Conservation (phyloP, 1,140 invertebrate genomes). For the Drosophila gunungcola region DNA sequence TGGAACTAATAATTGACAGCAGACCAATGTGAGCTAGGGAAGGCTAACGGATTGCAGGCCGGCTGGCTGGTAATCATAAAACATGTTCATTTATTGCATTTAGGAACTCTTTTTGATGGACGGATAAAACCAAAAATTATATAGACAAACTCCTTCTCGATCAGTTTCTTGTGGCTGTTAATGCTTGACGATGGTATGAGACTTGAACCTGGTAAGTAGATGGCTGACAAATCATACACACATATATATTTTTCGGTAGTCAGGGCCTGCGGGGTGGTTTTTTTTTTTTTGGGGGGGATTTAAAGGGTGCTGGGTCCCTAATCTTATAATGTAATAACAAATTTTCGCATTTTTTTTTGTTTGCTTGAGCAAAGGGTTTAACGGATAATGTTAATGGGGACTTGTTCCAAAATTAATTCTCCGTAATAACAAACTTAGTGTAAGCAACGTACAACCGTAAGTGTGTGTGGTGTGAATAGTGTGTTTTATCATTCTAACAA, state of each 20-base stretch:
- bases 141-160: constrained; percentile 48
- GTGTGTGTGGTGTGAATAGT: constrained; percentile 52
- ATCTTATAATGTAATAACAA: constrained; percentile 55
- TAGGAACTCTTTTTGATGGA: constrained; percentile 83
- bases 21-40: constrained; percentile 52
- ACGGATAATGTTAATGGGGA: constrained; percentile 12
- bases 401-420: constrained; percentile 20
- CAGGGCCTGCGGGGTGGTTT: constrained; percentile 29
- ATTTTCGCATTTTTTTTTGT: constrained; percentile 36
- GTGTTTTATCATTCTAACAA: constrained; percentile 41
- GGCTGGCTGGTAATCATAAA: constrained; percentile 67
- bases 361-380: constrained; percentile 50
- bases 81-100: constrained; percentile 77
- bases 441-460: constrained; percentile 78
- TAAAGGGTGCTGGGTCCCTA: constrained; percentile 22
- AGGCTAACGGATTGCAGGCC: constrained; percentile 33
- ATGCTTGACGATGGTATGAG: constrained; percentile 29
- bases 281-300: not conserved
- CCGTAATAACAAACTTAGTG: constrained; percentile 46
- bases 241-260: constrained; percentile 25
- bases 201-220: constrained; percentile 38
- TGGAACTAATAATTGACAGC: constrained; percentile 69
- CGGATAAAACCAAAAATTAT: constrained; percentile 82
- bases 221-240: constrained; percentile 43
- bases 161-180: constrained; percentile 11